These are phyloP conservation scores for Vesta saturnalis DNA, from an alignment of 2,888 invertebrate species.

Conservation along the genomic window DNA sequence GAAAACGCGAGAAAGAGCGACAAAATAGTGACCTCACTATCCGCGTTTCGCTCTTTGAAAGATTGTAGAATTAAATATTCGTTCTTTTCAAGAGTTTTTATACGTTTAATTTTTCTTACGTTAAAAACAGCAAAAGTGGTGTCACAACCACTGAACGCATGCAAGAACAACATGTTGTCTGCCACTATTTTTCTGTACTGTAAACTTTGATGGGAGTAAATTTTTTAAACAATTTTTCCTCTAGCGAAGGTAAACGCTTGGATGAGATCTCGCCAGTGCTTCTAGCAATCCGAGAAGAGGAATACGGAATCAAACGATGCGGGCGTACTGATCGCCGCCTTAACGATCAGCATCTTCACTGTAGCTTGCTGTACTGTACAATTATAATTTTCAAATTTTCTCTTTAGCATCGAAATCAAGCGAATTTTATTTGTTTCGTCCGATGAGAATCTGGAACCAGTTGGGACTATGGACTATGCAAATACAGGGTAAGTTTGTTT, in stretches of 20 bases:
- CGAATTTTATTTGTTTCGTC: conserved; percentile 12
- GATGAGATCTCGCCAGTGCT: background rate
- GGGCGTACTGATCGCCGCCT: conserved; percentile 8
- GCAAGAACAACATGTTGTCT: conserved; percentile 9
- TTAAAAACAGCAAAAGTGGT: conserved; percentile 3
- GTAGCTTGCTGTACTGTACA: too few species aligned
- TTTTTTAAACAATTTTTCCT: background rate
- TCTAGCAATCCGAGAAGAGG: conserved; percentile 2
- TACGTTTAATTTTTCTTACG: background rate
- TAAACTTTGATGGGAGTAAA: conserved; percentile 4
- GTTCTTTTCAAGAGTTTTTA: background rate
- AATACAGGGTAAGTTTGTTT: background rate
- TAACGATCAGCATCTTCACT: too few species aligned
- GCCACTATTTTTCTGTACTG: conserved; percentile 3
- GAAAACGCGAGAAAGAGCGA: background rate
- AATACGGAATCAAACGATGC: conserved; percentile 11
- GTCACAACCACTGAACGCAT: conserved; percentile 7
- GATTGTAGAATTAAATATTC: background rate
- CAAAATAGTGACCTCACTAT: background rate
- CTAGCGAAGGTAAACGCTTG: background rate
- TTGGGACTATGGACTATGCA: background rate
- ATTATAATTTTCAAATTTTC: conserved; percentile 1
- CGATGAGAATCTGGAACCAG: background rate
- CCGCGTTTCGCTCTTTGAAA: background rate
- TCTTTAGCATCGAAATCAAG: conserved; percentile 13